Percentiles rank a stretch among this genome's conserved stretches.
Evolutionary conservation across 37 sponge, comb jelly and placozoan genomes (phyloP).

Genomic region (Lycopodina hypogea): DNA sequence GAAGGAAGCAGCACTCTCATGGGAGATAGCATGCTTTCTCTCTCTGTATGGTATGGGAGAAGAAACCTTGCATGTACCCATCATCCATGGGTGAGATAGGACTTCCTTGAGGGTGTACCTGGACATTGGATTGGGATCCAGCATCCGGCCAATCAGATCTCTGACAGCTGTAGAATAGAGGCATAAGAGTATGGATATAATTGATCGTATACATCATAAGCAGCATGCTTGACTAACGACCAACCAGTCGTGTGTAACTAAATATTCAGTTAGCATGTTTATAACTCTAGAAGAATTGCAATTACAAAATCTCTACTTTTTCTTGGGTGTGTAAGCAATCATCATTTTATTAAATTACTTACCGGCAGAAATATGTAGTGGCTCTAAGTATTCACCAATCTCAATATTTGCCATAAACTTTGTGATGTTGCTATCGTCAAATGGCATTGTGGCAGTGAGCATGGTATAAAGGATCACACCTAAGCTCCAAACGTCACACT

Average conservation of each 20-base stretch:
- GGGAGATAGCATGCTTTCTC: neutral
- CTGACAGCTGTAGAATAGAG: conserved; percentile 24
- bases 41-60: neutral
- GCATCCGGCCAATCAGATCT: conserved; percentile 53
- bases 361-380: conserved; percentile 43
- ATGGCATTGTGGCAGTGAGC: conserved; percentile 89
- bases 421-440: conserved; percentile 68
- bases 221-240: no score
- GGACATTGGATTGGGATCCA: conserved; percentile 43
- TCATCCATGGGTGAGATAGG: conserved; percentile 70
- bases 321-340: neutral
- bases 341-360: conserved; percentile 17
- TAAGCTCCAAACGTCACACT: conserved; percentile 85
- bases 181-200: no score
- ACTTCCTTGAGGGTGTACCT: conserved; percentile 56
- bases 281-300: no score
- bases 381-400: conserved; percentile 50
- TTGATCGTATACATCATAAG: no score
- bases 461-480: conserved; percentile 86
- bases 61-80: neutral
- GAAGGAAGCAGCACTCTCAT: neutral
- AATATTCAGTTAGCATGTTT: no score
- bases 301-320: neutral
- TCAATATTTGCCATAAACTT: conserved; percentile 42
- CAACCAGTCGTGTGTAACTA: no score